Conservation (phyloP, 2,888 invertebrate genomes). For the Drosophila neotestacea region DNA sequence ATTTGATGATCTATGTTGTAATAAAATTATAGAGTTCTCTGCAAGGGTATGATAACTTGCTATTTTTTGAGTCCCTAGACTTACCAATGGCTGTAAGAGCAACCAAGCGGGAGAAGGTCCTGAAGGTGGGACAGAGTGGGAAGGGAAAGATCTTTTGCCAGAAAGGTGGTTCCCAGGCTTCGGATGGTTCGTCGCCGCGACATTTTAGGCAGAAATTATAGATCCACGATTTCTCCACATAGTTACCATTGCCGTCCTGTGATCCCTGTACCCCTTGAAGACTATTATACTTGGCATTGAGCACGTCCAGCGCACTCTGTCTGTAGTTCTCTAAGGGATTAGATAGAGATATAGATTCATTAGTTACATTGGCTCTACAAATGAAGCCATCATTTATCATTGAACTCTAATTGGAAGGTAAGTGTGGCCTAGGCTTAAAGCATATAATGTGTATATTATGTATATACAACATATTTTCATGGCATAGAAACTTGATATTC, state of each 20-base stretch:
- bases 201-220: constrained; percentile 93
- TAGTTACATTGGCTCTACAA: constrained; percentile 15
- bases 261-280: constrained; percentile 52
- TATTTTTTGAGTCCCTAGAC: not conserved
- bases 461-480: not conserved
- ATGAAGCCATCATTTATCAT: constrained; percentile 48
- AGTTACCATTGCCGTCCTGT: constrained; percentile 52
- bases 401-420: constrained; percentile 58
- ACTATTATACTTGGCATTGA: constrained; percentile 79
- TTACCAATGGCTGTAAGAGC: constrained; percentile 90
- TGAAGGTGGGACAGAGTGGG: constrained; percentile 93
- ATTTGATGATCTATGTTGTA: no score
- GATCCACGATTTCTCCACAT: constrained; percentile 90
- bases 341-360: not conserved
- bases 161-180: constrained; percentile 93
- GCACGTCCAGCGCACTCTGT: constrained; percentile 79
- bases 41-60: no score
- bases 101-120: constrained; percentile 92
- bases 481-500: constrained; percentile 1
- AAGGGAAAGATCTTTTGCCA: constrained; percentile 94
- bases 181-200: constrained; percentile 89
- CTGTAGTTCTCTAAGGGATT: constrained; percentile 74
- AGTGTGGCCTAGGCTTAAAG: constrained; percentile 36
- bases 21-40: no score
- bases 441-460: not conserved